These are phyloP conservation scores for Helicoverpa assulta DNA, from an alignment of 2,888 invertebrate genomes.

Conservation along the genomic window DNA sequence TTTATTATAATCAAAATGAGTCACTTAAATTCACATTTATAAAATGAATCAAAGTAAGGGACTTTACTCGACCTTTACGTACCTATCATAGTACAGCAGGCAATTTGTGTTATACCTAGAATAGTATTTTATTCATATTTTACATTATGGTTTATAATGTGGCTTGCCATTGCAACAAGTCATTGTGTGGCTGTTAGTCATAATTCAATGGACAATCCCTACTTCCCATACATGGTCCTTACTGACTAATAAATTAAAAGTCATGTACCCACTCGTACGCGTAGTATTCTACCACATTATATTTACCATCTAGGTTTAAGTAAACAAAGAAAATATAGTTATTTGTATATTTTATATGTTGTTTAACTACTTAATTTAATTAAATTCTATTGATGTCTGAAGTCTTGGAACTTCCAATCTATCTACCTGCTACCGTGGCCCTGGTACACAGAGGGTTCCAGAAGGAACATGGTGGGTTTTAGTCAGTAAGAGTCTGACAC, in stretches of 20 bases:
- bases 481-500: no score
- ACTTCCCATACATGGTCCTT: slow-evolving; percentile 31
- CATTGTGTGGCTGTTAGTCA: slow-evolving; percentile 38
- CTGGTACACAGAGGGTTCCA: no score
- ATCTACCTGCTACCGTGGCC: no score
- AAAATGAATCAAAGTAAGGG: slow-evolving; percentile 24
- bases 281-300: slow-evolving; percentile 3
- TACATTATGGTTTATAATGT: slow-evolving; percentile 5
- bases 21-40: slow-evolving; percentile 23
- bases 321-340: no score
- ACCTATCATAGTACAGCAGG: neutral
- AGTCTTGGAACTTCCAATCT: neutral
- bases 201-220: slow-evolving; percentile 42
- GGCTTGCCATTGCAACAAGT: slow-evolving; percentile 26
- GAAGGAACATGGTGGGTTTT: no score
- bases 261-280: neutral
- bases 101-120: slow-evolving; percentile 37
- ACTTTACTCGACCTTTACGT: slow-evolving; percentile 29
- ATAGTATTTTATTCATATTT: slow-evolving; percentile 7
- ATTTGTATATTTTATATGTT: neutral
- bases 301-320: neutral
- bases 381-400: neutral
- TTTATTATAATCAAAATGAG: slow-evolving; percentile 10
- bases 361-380: no score
- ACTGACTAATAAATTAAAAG: slow-evolving; percentile 21